These are phyloP conservation scores for Brachyopa scutellaris DNA, from an alignment of 2,888 invertebrate genomes.

Conservation along the genomic window DNA sequence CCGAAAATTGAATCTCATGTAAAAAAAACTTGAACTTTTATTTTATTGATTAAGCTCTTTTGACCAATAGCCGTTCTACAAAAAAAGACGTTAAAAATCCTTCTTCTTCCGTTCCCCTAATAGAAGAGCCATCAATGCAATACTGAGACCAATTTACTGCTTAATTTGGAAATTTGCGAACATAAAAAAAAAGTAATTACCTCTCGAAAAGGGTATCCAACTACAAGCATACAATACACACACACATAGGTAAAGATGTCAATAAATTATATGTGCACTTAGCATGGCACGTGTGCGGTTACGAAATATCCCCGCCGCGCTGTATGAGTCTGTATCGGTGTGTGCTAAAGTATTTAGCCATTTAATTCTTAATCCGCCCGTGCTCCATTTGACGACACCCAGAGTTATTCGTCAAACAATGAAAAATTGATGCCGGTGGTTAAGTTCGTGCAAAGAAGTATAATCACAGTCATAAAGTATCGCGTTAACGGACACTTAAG, in stretches of 20 bases:
- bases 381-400: background rate
- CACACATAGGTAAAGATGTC: background rate
- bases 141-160: background rate
- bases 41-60: too few species aligned
- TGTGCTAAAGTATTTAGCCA: background rate
- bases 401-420: background rate
- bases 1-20: too few species aligned
- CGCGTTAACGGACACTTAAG: background rate
- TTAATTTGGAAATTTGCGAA: conserved; percentile 1
- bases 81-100: too few species aligned
- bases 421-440: conserved; percentile 3
- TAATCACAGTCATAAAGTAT: conserved; percentile 11
- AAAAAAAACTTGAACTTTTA: too few species aligned
- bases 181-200: background rate
- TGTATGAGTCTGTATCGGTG: background rate
- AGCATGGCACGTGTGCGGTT: background rate
- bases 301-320: too few species aligned
- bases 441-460: conserved; percentile 1
- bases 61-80: too few species aligned
- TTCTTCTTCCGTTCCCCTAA: too few species aligned
- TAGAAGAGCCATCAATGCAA: background rate
- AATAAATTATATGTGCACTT: background rate
- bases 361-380: background rate
- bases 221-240: too few species aligned
- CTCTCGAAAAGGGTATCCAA: background rate